Conservation (phyloP, 2,797 vertebrate genomes). For the Melanotaenia nigrans region DNA sequence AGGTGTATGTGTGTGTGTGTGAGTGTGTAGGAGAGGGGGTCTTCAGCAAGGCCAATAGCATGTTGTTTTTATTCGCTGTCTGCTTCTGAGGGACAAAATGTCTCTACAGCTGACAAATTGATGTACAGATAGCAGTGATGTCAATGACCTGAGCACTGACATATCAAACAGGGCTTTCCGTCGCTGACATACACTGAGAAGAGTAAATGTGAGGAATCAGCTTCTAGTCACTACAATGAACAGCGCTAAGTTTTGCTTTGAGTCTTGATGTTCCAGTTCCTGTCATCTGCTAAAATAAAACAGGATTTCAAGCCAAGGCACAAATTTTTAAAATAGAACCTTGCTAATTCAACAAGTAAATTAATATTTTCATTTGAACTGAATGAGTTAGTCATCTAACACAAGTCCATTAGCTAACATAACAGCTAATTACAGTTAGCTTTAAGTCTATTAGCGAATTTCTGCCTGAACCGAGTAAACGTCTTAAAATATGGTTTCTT, state of each 20-base stretch:
- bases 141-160: slow-evolving; percentile 69
- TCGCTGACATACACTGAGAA: neutral
- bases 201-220: neutral
- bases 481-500: slow-evolving; percentile 19
- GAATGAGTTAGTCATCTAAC: neutral
- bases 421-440: slow-evolving; percentile 3
- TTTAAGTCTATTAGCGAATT: slow-evolving; percentile 8
- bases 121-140: slow-evolving; percentile 63
- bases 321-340: neutral
- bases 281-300: neutral
- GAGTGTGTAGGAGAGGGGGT: neutral
- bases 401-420: neutral
- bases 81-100: slow-evolving; percentile 71
- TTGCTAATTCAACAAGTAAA: neutral
- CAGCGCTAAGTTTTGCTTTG: neutral
- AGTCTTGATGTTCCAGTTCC: neutral
- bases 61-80: slow-evolving; percentile 68
- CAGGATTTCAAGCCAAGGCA: neutral
- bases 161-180: slow-evolving; percentile 4
- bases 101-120: slow-evolving; percentile 61
- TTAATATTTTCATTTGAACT: neutral
- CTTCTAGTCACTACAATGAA: neutral
- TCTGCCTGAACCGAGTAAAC: neutral
- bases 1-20: neutral
- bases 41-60: slow-evolving; percentile 69